These are phyloP conservation scores for Cosmia pyralina DNA, from an alignment of 2,888 invertebrate species.

Conservation along the genomic window DNA sequence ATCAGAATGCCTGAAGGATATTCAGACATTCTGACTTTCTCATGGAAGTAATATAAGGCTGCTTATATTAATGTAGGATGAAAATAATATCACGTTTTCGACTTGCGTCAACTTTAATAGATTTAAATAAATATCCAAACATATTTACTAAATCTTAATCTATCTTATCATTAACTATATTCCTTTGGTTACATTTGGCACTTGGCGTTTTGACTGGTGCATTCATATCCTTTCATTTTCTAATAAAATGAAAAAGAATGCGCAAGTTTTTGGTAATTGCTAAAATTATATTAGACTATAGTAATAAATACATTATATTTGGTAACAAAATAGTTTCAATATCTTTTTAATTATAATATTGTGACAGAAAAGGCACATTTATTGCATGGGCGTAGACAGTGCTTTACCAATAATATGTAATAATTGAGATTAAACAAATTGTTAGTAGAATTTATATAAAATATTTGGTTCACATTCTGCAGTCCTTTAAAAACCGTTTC, in stretches of 20 bases:
- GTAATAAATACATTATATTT: constrained; percentile 64
- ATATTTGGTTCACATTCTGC: constrained; percentile 42
- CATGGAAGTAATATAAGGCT: neutral
- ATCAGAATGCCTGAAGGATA: too few relatives aligned
- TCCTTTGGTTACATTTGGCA: constrained; percentile 73
- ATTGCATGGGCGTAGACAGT: constrained; percentile 52
- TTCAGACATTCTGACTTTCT: neutral
- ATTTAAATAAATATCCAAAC: constrained; percentile 79
- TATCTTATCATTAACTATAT: constrained; percentile 48
- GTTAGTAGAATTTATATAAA: constrained; percentile 50
- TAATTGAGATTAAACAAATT: constrained; percentile 46
- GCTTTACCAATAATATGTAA: constrained; percentile 47
- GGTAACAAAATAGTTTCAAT: constrained; percentile 62
- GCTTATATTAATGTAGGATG: neutral
- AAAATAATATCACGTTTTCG: constrained; percentile 22
- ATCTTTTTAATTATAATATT: constrained; percentile 23
- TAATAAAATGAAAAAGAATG: constrained; percentile 62
- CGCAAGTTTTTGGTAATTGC: constrained; percentile 34
- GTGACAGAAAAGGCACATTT: constrained; percentile 54
- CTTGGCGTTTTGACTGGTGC: constrained; percentile 51
- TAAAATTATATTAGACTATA: constrained; percentile 46
- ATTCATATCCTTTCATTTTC: constrained; percentile 59
- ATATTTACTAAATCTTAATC: constrained; percentile 69
- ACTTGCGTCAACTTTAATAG: constrained; percentile 69
- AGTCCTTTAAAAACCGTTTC: constrained; percentile 14